Percentiles rank a stretch among this genome's conserved stretches.
Conservation (phyloP, 2,797 vertebrate genomes). For the Betta splendens region DNA sequence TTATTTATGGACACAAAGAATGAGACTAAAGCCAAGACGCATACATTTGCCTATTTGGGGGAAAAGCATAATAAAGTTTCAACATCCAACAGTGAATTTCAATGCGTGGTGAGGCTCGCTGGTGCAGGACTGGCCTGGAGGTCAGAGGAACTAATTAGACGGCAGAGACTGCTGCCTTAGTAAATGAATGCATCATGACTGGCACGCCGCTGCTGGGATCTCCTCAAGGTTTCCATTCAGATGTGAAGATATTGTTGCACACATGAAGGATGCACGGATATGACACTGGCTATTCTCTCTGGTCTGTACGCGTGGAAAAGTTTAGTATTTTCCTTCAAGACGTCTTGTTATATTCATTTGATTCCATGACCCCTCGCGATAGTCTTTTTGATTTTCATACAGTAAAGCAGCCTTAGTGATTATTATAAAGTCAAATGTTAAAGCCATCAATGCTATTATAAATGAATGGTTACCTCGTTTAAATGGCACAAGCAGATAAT, state of each 20-base stretch:
- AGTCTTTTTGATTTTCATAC: no score
- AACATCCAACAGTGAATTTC: constrained; percentile 16
- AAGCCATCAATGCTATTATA: background rate
- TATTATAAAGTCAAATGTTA: background rate
- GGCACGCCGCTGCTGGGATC: constrained; percentile 23
- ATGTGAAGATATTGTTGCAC: constrained; percentile 10
- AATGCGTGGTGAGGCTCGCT: constrained; percentile 4
- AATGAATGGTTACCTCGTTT: constrained; percentile 14
- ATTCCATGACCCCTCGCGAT: no score
- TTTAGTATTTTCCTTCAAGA: no score
- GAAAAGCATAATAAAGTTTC: no score
- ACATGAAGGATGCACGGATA: background rate
- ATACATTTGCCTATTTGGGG: no score
- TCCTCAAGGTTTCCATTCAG: background rate
- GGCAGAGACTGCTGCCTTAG: constrained; percentile 1
- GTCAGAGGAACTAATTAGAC: constrained; percentile 26
- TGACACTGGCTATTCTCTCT: background rate
- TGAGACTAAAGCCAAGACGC: background rate
- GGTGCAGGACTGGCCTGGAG: constrained; percentile 21
- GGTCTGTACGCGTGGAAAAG: no score
- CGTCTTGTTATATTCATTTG: no score
- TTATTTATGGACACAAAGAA: no score
- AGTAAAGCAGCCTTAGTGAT: no score
- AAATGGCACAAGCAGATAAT: constrained; percentile 31
- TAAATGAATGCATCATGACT: background rate